phyloP scores from a whole-genome alignment of 2,113 vertebrate species.

The human region DNA sequence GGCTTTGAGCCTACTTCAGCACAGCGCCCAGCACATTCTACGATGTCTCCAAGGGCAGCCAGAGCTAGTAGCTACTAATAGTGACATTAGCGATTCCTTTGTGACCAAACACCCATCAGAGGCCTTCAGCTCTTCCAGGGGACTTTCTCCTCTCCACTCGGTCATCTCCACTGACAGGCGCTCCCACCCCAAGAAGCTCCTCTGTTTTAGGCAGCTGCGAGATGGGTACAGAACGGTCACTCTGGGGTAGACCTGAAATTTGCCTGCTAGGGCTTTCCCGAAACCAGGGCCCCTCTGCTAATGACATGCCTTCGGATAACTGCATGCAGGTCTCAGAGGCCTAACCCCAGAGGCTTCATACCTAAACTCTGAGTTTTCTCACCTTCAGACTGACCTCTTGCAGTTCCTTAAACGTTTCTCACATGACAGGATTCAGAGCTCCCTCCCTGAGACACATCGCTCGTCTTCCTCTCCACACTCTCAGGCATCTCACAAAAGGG shows the following conservation, averaged over 20 bases:
- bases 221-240: neutral
- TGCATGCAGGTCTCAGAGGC: neutral
- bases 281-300: neutral
- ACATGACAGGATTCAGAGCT: neutral
- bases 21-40: neutral
- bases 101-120: neutral
- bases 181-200: neutral
- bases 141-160: neutral
- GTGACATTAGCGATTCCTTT: neutral
- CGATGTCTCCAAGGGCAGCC: neutral
- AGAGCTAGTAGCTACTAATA: neutral
- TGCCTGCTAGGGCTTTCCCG: neutral
- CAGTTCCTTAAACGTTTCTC: neutral
- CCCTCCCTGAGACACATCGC: neutral
- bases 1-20: neutral
- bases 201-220: no score
- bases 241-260: neutral
- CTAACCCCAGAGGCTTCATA: neutral
- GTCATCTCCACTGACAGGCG: neutral
- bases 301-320: neutral
- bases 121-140: neutral
- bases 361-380: neutral
- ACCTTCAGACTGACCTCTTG: neutral
- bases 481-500: neutral
- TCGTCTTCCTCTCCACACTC: neutral